Evolutionary conservation across 2,113 vertebrate genomes (phyloP).

Genomic region (Eudyptes chrysolophus): DNA sequence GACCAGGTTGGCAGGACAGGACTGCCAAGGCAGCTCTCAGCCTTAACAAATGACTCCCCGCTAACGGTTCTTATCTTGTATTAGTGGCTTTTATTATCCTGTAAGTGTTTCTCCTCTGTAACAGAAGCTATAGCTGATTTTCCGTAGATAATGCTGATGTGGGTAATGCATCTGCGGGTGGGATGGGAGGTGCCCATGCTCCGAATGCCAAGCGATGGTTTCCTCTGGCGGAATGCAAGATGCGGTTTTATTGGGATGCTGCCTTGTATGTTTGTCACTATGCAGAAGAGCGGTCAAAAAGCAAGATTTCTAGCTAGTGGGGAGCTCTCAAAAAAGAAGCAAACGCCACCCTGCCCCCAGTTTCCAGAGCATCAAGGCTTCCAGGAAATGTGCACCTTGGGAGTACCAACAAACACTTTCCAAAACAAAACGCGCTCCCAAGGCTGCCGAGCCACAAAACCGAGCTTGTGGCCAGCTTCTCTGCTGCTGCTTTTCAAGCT

Average conservation of each 20-base stretch:
- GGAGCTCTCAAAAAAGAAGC: not conserved
- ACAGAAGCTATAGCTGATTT: not conserved
- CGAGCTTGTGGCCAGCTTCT: not conserved
- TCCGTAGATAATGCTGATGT: not conserved
- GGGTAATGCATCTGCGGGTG: not conserved
- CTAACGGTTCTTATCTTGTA: not conserved
- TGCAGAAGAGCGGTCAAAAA: not conserved
- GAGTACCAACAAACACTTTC: not conserved
- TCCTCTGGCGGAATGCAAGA: rapidly evolving
- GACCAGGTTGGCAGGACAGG: rapidly evolving
- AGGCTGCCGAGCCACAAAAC: not conserved
- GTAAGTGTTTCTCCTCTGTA: not conserved
- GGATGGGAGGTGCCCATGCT: not conserved
- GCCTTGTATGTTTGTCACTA: not conserved
- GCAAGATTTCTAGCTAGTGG: not conserved
- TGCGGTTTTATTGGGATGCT: not conserved
- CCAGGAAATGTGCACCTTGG: rapidly evolving
- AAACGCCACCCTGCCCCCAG: not conserved
- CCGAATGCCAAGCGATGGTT: not conserved
- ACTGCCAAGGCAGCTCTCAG: not conserved
- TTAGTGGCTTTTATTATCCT: not conserved
- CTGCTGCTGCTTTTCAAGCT: not conserved
- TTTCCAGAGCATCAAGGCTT: not conserved
- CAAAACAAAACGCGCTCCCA: rapidly evolving
- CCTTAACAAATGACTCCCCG: not conserved